Base-by-base conservation (phyloP, 2,113 vertebrate species). In the Platysternon megacephalum region DNA sequence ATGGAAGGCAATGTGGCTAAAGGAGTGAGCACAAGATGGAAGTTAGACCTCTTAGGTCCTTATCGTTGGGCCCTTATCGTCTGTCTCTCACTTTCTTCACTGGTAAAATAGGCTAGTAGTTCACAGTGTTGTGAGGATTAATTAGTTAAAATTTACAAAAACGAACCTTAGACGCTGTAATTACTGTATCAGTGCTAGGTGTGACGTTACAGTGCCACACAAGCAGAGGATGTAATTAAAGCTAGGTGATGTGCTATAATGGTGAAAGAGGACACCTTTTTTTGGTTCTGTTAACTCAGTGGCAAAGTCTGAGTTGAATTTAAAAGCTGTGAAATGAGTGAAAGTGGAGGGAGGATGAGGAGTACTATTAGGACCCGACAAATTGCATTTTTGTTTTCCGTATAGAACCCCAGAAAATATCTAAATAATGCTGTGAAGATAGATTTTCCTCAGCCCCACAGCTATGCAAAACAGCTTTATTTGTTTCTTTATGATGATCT, bases 11-110 rank as follows among this genome's bases (percentile, higher is more conserved):
- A 9, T 79, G 12, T 46, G n/a, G 13, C 56, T 79, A 2, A 58
- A 17, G 58, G 61, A 21, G 5, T 0, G 52, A 76, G 39, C 28
- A 6, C 17, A 11, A 19, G 0, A 1, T 58, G 53, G 80, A 48
- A 4, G 46, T 0, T 0, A 2, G n/a, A 21, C 46, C 53, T 61
- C 51, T 56, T 81, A 29, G 5, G 74, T 49, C 81, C 19, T 16
- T 53, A 53, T 8, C 17, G 11, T 24, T 76, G 39, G 39, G 68
- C 55, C 51, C 21, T 91, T 5, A 21, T 32, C 39, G 49, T 35
- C 55, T 35, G 9, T 21, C 55, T 81, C 42, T 55, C 5, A 0
- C 8, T 72, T 79, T 39, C 46, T 49, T 91, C 11, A 0, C 78
- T 44, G 1, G 16, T 44, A 28, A 39, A 1, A 1, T 35, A 42